Evolutionary conservation across 92 coral and sea anemone species (phyloP).

Genomic region (Galaxea fascicularis): DNA sequence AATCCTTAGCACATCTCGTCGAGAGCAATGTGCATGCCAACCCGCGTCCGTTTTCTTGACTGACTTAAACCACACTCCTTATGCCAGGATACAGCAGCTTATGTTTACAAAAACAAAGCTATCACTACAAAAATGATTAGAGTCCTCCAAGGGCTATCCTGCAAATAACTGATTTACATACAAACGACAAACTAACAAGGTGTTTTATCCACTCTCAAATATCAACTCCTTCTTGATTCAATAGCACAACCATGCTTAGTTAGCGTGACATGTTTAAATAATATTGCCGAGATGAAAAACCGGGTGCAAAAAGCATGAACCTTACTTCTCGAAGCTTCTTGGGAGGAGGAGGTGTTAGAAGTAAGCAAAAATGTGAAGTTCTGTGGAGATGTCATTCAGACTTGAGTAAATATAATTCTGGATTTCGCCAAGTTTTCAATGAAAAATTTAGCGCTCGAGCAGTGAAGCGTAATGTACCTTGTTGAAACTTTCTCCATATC

Average conservation of each 20-base stretch:
- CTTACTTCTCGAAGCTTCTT: too few species aligned
- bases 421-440: neutral
- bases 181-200: neutral
- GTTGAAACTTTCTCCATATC: neutral
- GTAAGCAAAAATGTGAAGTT: neutral
- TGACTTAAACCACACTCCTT: neutral
- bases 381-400: neutral
- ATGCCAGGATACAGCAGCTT: neutral
- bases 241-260: too few species aligned
- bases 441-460: too few species aligned
- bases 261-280: too few species aligned
- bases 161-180: neutral
- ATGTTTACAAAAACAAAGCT: neutral
- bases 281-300: too few species aligned
- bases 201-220: too few species aligned
- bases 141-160: neutral
- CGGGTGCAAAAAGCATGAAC: too few species aligned
- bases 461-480: too few species aligned
- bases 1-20: neutral
- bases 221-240: too few species aligned
- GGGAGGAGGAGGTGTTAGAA: too few species aligned
- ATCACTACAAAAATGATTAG: neutral
- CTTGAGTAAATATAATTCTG: neutral
- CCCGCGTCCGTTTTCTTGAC: conserved; percentile 2
- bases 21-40: neutral